These are phyloP conservation scores for Drosophila jambulina DNA, from an alignment of 1,140 invertebrate species.

Conservation along the genomic window DNA sequence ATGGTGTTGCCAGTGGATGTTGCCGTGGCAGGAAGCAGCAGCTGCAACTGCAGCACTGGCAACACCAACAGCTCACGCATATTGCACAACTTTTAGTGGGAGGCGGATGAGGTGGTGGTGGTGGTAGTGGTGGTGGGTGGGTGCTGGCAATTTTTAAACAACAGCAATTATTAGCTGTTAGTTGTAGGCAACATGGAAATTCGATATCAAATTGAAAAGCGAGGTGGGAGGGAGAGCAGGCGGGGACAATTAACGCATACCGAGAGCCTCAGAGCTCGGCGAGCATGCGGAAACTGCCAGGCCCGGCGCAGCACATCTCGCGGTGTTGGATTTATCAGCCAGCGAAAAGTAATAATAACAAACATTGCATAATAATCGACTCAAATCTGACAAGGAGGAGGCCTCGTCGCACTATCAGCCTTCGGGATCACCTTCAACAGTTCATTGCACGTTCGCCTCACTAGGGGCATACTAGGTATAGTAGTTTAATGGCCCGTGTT, in stretches of 20 bases:
- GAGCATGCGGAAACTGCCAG: conserved; percentile 42
- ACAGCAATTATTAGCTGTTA: conserved; percentile 62
- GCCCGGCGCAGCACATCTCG: conserved; percentile 4
- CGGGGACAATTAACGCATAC: conserved; percentile 45
- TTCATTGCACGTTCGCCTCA: conserved; percentile 46
- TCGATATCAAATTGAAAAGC: conserved; percentile 48
- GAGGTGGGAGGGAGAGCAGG: neutral
- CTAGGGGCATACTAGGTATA: conserved; percentile 28
- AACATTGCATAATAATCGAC: conserved; percentile 57
- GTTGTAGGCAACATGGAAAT: conserved; percentile 54
- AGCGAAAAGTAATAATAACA: conserved; percentile 41
- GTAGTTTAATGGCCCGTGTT: conserved; percentile 54
- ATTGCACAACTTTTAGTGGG: conserved; percentile 61
- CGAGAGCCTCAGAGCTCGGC: conserved; percentile 16
- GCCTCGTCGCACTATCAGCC: conserved; percentile 37
- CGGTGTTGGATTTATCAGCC: conserved; percentile 14
- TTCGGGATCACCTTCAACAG: conserved; percentile 54
- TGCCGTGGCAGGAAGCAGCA: conserved; percentile 56
- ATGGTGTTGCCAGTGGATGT: conserved; percentile 49
- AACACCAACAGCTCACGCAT: conserved; percentile 45
- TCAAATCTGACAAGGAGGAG: conserved; percentile 47
- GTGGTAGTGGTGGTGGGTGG: conserved; percentile 13
- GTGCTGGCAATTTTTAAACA: conserved; percentile 39
- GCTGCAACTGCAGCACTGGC: conserved; percentile 11
- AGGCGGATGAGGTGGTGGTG: conserved; percentile 33